These are phyloP conservation scores for Dipodomys spectabilis DNA, from an alignment of 2,113 vertebrate species.

Conservation along the genomic window DNA sequence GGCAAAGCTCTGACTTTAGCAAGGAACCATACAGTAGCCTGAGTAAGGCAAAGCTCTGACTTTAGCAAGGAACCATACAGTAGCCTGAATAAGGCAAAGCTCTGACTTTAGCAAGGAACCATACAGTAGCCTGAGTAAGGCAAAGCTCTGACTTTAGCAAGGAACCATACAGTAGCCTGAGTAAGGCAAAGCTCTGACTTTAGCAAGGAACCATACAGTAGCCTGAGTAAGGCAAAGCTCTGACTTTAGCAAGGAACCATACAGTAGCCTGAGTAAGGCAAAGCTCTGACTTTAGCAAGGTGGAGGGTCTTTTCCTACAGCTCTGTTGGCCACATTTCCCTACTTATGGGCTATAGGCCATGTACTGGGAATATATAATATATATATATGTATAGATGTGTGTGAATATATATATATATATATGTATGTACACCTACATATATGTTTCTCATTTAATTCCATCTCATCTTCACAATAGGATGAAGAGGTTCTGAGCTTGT, in stretches of 20 bases:
- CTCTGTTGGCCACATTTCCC: background rate
- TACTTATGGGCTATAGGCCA: background rate
- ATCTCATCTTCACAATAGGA: background rate
- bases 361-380: background rate
- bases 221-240: background rate
- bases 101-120: rapidly evolving
- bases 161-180: no score
- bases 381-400: no score
- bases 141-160: background rate
- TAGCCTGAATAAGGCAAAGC: background rate
- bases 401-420: no score
- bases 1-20: background rate
- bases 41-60: background rate
- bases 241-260: rapidly evolving
- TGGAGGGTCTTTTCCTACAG: rapidly evolving
- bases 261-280: background rate
- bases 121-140: background rate
- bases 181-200: background rate
- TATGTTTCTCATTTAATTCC: background rate
- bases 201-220: no score
- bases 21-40: no score
- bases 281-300: background rate
- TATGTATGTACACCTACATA: background rate
- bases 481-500: background rate
- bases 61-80: rapidly evolving